Conservation (phyloP, 2,113 vertebrate genomes). For the Dasyprocta punctata region DNA sequence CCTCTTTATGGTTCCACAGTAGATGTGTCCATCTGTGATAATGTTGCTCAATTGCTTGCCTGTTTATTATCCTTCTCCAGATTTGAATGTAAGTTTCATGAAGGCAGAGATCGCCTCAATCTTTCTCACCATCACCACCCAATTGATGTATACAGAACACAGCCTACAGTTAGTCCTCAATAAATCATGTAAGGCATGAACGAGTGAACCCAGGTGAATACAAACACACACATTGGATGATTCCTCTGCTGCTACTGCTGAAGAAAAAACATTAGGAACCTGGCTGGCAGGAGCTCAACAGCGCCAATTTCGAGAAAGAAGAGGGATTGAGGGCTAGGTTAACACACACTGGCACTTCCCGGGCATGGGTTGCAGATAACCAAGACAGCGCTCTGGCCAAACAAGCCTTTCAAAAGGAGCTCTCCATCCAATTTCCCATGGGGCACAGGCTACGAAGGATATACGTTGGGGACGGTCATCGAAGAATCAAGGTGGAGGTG, state of each 20-base stretch:
- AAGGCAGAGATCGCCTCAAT: neutral
- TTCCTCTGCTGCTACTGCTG: neutral
- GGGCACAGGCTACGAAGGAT: neutral
- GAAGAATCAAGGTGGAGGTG: neutral
- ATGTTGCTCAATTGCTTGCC: neutral
- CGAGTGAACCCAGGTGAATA: neutral
- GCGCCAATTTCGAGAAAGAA: neutral
- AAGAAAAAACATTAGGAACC: neutral
- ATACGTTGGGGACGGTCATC: too few species aligned
- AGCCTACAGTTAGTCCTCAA: neutral
- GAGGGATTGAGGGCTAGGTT: neutral
- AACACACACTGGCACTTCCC: neutral
- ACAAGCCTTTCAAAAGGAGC: slow-evolving; percentile 3
- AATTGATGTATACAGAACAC: neutral
- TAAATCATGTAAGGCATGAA: neutral
- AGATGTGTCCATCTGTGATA: neutral
- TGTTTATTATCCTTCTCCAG: neutral
- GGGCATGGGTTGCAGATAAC: neutral
- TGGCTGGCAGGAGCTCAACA: neutral
- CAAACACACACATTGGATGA: neutral
- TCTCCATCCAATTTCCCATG: neutral
- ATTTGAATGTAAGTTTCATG: neutral
- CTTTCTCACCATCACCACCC: neutral
- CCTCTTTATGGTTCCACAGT: neutral
- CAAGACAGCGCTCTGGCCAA: neutral